These are phyloP conservation scores for Trachelus troglodyta DNA, from an alignment of 2,888 invertebrate genomes.

Conservation along the genomic window DNA sequence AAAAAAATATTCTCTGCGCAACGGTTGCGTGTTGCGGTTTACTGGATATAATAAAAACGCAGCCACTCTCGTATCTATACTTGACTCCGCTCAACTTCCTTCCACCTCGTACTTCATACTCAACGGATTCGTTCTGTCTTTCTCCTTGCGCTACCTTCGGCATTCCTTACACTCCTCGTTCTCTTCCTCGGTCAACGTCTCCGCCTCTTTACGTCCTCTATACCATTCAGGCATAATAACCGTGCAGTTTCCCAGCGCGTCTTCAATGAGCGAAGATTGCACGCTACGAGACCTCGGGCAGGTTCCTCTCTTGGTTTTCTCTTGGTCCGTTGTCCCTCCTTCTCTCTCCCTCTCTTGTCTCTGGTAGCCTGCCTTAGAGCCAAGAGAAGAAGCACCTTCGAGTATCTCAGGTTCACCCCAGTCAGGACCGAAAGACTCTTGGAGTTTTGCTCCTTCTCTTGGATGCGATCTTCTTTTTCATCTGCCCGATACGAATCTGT, in stretches of 20 bases:
- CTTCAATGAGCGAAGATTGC: conserved; percentile 66
- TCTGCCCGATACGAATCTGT: not conserved
- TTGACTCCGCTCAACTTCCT: conserved; percentile 28
- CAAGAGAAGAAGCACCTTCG: not conserved
- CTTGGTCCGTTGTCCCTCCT: conserved; percentile 29
- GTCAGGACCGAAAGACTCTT: not conserved
- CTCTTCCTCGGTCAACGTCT: conserved; percentile 25
- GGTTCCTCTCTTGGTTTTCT: conserved; percentile 29
- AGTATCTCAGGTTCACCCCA: not conserved
- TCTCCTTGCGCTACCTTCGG: conserved; percentile 22
- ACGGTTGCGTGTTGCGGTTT: not conserved
- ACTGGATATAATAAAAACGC: not conserved
- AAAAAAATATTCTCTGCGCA: not conserved
- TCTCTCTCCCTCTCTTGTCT: conserved; percentile 29
- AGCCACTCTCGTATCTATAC: not conserved
- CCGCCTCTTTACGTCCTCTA: conserved; percentile 45
- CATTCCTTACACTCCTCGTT: conserved; percentile 22
- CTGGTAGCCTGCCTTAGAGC: not conserved
- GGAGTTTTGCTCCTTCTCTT: not conserved
- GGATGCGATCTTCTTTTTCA: not conserved
- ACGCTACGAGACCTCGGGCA: conserved; percentile 60
- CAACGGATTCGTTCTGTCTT: not conserved
- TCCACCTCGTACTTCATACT: not conserved
- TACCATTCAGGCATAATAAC: conserved; percentile 65
- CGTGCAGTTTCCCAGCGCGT: conserved; percentile 65